A percentile compares a stretch with the other conserved stretches of the same genome.
Conservation (phyloP, 2,113 vertebrate species). For the Gorsachius goisagi region DNA sequence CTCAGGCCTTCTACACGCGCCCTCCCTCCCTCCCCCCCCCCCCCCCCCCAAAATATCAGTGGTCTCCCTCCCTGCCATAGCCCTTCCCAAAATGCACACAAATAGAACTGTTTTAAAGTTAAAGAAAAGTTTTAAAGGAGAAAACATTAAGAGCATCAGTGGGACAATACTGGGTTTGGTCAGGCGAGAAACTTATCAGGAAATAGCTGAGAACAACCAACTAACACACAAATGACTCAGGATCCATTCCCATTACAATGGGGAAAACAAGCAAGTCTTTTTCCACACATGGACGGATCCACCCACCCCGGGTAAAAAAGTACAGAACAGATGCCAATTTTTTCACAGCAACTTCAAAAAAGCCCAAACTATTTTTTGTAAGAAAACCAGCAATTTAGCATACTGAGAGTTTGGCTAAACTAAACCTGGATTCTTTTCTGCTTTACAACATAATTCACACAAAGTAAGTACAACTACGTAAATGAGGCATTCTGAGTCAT, state of each 20-base stretch:
- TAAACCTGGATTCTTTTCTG: neutral
- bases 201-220: conserved; percentile 2
- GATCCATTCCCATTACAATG: conserved; percentile 5
- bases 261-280: conserved; percentile 4
- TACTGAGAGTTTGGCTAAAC: neutral
- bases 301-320: neutral
- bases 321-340: neutral
- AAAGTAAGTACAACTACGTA: neutral
- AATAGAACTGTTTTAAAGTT: neutral
- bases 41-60: neutral
- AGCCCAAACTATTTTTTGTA: neutral
- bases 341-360: neutral
- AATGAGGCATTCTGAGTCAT: neutral
- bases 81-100: neutral
- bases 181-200: neutral
- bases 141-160: neutral
- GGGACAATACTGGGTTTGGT: conserved; percentile 1
- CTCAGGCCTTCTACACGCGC: neutral
- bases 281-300: neutral
- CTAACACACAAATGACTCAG: neutral
- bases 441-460: neutral
- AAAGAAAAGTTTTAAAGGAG: neutral
- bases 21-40: too few relatives aligned
- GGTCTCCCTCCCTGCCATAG: neutral
- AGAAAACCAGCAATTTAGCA: neutral